Evolutionary conservation across 2,888 invertebrate genomes (phyloP).

Genomic region (Lasioglossum malachurum): DNA sequence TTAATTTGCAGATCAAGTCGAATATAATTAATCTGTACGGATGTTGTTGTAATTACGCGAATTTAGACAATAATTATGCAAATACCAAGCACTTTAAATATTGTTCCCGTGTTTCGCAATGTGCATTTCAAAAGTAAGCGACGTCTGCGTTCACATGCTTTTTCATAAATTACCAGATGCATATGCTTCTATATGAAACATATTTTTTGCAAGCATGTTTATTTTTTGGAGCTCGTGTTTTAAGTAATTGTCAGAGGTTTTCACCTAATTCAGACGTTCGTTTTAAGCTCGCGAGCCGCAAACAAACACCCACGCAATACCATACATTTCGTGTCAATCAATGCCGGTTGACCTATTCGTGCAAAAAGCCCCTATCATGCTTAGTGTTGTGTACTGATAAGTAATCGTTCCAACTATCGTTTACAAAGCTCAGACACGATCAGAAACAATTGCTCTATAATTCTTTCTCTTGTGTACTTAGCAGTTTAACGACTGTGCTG

Average conservation of each 20-base stretch:
- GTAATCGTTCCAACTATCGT: not conserved
- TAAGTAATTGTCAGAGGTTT: not conserved
- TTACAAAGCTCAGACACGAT: not conserved
- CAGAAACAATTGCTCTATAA: not conserved
- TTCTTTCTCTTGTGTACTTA: not conserved
- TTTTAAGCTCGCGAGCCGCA: not conserved
- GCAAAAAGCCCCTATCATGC: not conserved
- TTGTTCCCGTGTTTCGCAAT: not conserved
- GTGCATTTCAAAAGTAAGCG: not conserved
- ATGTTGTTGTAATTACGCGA: not conserved
- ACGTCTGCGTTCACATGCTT: not conserved
- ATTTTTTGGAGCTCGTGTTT: not conserved
- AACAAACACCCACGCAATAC: not conserved
- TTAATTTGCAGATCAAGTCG: not conserved
- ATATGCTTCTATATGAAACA: not conserved
- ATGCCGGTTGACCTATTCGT: constrained; percentile 5
- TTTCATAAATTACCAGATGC: not conserved
- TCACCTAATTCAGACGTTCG: not conserved
- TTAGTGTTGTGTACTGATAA: not conserved
- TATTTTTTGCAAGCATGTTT: not conserved
- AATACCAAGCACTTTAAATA: not conserved
- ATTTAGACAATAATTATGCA: not conserved
- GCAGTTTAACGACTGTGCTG: not conserved
- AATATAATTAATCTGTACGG: not conserved
- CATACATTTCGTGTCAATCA: constrained; percentile 1